phyloP scores from a whole-genome alignment of 2,888 invertebrate species.

The Cataglyphis albicans region DNA sequence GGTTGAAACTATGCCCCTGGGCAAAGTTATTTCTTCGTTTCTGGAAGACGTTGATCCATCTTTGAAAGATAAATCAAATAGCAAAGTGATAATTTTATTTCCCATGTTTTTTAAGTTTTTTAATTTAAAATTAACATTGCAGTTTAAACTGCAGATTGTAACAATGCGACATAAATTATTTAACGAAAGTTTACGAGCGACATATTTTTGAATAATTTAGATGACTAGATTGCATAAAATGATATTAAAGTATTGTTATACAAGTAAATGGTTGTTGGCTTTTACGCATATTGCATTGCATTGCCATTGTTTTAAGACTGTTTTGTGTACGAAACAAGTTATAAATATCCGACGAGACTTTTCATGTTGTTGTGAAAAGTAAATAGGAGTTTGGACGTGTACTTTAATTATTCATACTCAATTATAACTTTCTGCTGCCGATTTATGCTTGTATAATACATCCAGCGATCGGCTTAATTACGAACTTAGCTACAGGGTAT shows the following conservation, averaged over 20 bases:
- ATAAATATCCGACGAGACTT: constrained; percentile 42
- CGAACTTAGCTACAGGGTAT: constrained; percentile 59
- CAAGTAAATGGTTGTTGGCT: neutral
- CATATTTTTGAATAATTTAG: neutral
- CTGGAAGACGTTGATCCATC: constrained; percentile 79
- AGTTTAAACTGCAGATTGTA: constrained; percentile 7
- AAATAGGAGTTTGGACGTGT: constrained; percentile 7
- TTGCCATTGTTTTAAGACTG: constrained; percentile 33
- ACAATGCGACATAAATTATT: neutral
- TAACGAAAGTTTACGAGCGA: neutral
- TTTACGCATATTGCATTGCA: constrained; percentile 15
- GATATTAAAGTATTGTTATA: constrained; percentile 25
- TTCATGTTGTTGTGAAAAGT: constrained; percentile 44
- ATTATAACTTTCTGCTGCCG: constrained; percentile 69
- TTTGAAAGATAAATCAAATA: constrained; percentile 24
- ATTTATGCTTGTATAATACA: constrained; percentile 67
- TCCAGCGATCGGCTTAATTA: constrained; percentile 62
- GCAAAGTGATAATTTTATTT: constrained; percentile 18
- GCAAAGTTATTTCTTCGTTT: constrained; percentile 81
- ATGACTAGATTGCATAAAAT: neutral
- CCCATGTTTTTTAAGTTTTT: neutral
- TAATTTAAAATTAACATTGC: neutral
- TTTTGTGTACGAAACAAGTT: constrained; percentile 28
- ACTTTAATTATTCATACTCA: constrained; percentile 73
- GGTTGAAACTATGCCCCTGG: constrained; percentile 54